phyloP scores from a whole-genome alignment of 2,797 vertebrate species.

The Rachycentron canadum region DNA sequence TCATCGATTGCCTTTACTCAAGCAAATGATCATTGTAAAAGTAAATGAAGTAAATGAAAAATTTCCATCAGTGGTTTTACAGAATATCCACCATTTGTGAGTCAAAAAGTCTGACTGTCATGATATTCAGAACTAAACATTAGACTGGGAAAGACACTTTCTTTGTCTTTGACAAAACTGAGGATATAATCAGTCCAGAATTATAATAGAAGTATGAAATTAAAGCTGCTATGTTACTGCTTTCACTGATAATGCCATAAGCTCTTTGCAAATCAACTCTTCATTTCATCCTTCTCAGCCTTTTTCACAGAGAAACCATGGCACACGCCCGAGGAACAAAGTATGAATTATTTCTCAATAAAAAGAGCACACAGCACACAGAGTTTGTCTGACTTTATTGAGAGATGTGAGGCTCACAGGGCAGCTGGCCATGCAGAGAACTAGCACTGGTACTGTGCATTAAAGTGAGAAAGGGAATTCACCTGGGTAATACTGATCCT shows the following conservation, averaged over 20 bases:
- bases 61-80: too few species aligned
- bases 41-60: too few species aligned
- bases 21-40: too few species aligned
- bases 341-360: conserved; percentile 12
- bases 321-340: neutral
- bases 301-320: neutral
- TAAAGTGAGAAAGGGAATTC: conserved; percentile 45
- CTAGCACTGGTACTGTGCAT: conserved; percentile 65
- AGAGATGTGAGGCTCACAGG: conserved; percentile 62
- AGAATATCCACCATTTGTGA: too few species aligned
- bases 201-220: neutral
- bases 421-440: conserved; percentile 78
- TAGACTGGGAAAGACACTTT: neutral
- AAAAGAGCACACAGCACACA: conserved; percentile 36
- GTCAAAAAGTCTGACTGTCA: neutral
- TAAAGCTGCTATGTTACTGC: neutral
- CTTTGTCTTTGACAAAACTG: neutral
- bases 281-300: neutral
- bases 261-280: conserved; percentile 15
- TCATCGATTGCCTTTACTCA: too few species aligned
- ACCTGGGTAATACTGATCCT: conserved; percentile 74
- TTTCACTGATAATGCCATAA: neutral
- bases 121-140: neutral
- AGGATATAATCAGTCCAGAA: neutral
- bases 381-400: conserved; percentile 77